Percentiles rank a stretch among this genome's conserved stretches.
These are phyloP conservation scores for Gisinianus flammeolus DNA, from an alignment of 2,888 invertebrate species.

Conservation along the genomic window DNA sequence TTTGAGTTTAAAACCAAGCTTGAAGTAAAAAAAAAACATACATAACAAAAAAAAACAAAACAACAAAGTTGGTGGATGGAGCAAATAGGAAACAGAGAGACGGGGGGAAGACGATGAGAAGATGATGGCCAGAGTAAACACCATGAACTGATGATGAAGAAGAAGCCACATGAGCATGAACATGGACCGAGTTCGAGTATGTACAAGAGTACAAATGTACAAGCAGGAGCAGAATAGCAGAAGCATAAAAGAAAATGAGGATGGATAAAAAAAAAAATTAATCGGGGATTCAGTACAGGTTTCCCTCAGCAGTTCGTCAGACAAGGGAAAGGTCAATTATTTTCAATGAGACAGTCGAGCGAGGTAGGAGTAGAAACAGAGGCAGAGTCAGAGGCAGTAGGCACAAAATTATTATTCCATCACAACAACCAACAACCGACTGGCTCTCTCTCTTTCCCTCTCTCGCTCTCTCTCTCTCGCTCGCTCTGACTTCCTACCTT, in stretches of 20 bases:
- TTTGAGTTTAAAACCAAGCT: no score
- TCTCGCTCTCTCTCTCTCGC: background rate
- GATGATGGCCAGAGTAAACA: constrained; percentile 1
- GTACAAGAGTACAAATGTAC: background rate
- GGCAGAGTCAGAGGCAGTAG: no score
- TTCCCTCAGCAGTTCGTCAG: constrained; percentile 28
- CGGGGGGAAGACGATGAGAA: no score
- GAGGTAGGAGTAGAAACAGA: no score
- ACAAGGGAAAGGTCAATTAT: constrained; percentile 37
- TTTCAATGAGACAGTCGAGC: constrained; percentile 38
- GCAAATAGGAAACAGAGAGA: no score
- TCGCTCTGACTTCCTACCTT: background rate
- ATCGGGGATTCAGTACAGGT: constrained; percentile 36
- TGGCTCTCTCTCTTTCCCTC: background rate
- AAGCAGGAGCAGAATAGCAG: background rate
- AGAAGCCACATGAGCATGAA: background rate
- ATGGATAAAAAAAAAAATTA: constrained; percentile 29
- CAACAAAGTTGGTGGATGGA: no score
- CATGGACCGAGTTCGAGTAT: background rate
- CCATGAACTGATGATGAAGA: background rate
- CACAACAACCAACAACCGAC: background rate
- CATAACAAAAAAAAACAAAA: no score
- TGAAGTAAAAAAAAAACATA: no score
- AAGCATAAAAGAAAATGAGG: background rate
- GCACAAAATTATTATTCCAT: constrained; percentile 40